These are phyloP conservation scores for Netelia melanura DNA, from an alignment of 2,888 invertebrate species.

Conservation along the genomic window DNA sequence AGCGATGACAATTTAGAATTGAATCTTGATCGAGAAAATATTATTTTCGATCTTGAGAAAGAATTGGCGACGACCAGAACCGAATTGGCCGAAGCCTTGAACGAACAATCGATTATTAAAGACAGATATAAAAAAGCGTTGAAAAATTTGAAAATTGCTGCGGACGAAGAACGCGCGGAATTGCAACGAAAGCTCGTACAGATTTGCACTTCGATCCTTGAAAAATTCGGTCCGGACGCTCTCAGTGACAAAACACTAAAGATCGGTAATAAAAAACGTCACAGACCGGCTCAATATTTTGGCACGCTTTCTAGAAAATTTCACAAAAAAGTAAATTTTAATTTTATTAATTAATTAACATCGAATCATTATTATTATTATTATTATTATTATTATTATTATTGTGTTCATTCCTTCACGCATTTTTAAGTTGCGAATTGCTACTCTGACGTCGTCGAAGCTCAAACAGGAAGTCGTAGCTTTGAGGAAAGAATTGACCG, in stretches of 20 bases:
- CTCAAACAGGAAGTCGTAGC: constrained; percentile 69
- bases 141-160: constrained; percentile 63
- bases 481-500: constrained; percentile 61
- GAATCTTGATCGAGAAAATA: constrained; percentile 50
- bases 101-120: constrained; percentile 58
- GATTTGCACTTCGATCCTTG: constrained; percentile 72
- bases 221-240: constrained; percentile 70
- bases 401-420: too few species aligned
- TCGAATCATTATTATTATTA: not conserved
- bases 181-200: constrained; percentile 73
- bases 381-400: too few species aligned
- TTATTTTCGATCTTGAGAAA: constrained; percentile 70
- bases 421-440: constrained; percentile 63
- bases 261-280: constrained; percentile 39
- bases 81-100: constrained; percentile 68
- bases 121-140: constrained; percentile 72
- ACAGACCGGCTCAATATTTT: constrained; percentile 50
- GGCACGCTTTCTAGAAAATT: constrained; percentile 68
- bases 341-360: not conserved
- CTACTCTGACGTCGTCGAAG: constrained; percentile 64
- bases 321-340: constrained; percentile 70
- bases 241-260: constrained; percentile 25
- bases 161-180: constrained; percentile 68
- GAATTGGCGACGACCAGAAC: constrained; percentile 63
- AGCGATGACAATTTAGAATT: constrained; percentile 12